Conservation (phyloP, 2,113 vertebrate genomes). For the Hypocryptadius cinnamomeus region DNA sequence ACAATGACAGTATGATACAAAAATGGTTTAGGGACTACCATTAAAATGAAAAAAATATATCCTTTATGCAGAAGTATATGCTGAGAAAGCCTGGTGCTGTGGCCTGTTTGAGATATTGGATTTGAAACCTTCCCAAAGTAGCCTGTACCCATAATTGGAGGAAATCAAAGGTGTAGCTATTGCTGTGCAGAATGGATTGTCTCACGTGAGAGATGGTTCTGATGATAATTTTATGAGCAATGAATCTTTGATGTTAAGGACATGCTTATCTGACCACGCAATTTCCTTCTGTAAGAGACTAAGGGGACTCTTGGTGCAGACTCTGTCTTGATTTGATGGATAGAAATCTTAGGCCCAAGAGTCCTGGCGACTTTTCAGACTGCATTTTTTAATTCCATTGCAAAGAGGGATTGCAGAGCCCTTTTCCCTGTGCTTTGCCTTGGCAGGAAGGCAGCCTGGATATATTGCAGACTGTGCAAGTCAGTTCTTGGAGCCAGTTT, state of each 20-base stretch:
- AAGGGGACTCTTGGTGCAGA: not conserved
- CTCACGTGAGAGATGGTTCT: not conserved
- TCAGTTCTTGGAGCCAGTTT: not conserved
- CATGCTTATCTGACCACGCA: not conserved
- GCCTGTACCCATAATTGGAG: not conserved
- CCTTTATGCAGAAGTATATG: not conserved
- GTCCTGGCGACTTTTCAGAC: not conserved
- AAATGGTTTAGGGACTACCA: not conserved
- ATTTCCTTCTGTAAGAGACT: not conserved
- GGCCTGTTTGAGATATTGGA: not conserved
- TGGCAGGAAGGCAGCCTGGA: not conserved
- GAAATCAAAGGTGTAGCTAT: not conserved
- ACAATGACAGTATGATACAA: not conserved
- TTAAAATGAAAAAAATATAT: not conserved
- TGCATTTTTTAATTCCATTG: not conserved
- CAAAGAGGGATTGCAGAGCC: not conserved
- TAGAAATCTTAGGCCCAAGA: not conserved
- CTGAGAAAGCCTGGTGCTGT: not conserved
- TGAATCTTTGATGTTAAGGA: not conserved
- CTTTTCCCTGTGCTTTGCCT: not conserved
- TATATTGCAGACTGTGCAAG: not conserved
- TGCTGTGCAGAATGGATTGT: not conserved
- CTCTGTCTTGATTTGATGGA: not conserved
- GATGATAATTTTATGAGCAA: not conserved
- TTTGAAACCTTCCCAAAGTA: not conserved